These are phyloP conservation scores for Octodon degus DNA, from an alignment of 2,113 vertebrate genomes.

Conservation along the genomic window DNA sequence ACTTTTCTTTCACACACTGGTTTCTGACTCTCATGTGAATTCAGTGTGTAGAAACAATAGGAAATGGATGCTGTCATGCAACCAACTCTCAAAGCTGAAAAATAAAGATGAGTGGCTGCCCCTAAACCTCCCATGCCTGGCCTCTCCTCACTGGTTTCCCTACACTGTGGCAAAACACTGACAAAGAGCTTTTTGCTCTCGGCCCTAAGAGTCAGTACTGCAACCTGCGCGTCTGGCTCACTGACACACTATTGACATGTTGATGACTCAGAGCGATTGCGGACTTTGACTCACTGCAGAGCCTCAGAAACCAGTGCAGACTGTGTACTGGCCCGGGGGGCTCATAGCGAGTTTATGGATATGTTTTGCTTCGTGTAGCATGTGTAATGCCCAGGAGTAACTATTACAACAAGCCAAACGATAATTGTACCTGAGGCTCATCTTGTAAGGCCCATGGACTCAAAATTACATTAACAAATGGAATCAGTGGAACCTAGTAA, in stretches of 20 bases:
- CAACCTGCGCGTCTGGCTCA: neutral
- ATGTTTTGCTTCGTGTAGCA: neutral
- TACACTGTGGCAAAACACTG: neutral
- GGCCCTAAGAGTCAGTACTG: neutral
- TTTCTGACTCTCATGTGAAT: neutral
- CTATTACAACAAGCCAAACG: neutral
- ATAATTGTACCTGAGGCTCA: neutral
- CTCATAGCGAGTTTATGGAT: neutral
- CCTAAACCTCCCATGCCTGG: neutral
- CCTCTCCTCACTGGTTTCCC: neutral
- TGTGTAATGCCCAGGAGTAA: neutral
- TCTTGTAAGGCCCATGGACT: neutral
- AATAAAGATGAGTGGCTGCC: neutral
- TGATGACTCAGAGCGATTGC: neutral
- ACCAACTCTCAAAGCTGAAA: slow-evolving; percentile 13
- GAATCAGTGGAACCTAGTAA: neutral
- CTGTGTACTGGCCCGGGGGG: neutral
- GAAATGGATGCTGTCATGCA: neutral
- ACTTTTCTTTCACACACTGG: neutral
- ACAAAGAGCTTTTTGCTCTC: neutral
- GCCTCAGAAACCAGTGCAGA: neutral
- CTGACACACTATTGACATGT: neutral
- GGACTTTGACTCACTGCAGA: neutral
- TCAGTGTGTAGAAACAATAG: neutral
- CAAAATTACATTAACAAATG: slow-evolving; percentile 38